Base-by-base conservation (phyloP, 1,140 invertebrate species). In the Cepaea nemoralis region DNA sequence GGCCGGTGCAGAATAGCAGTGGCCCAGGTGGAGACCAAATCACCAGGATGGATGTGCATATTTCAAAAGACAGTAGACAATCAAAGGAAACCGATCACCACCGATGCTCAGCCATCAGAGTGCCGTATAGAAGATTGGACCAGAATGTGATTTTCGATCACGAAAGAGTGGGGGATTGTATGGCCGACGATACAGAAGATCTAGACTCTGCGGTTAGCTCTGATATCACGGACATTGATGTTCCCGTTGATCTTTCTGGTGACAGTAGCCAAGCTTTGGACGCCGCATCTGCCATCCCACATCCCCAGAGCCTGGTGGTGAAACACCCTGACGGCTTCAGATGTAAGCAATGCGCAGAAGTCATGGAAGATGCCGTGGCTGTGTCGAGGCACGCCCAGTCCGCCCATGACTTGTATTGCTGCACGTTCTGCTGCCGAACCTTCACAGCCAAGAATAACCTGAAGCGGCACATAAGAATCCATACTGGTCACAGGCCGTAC, bases 381-480 rank as follows among this genome's bases (percentile, higher is more conserved):
- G 86, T 88, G 80, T 86, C 88, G 39, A 82, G 74, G 14, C 89
- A 90, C 80, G 87, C 86, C 69, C 82, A 85, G 16, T 73, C 81
- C 19, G 48, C 69, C n/a, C 89, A 90, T 66, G 75, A 82, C n/a
- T 74, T 86, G 0, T 88, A 84, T 70, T 87, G 87, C 5, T 90
- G 89, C 74, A 59, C 76, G 0, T 80, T 85, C 2, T 90, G 89
- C 67, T 84, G 85, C 50, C 70, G 84, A 19, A 85, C 86, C 19
- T 90, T 90, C 78, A 89, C 88, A 19, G 87, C 86, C 40, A 83
- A 86, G 77, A 88, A 86, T 74, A 97, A 86, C 96, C 95, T 91
- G 94, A 96, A 86, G 98, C 97, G 94, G 94, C 96, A 69, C 96
- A 99, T 85, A 98, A 82, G 87, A 0, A 78, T 89, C 35, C 90